Evolutionary conservation across 2,113 vertebrate species (phyloP), one percentile per base, ranked within the genome.

Genomic region (Rhadina sibilatrix): DNA sequence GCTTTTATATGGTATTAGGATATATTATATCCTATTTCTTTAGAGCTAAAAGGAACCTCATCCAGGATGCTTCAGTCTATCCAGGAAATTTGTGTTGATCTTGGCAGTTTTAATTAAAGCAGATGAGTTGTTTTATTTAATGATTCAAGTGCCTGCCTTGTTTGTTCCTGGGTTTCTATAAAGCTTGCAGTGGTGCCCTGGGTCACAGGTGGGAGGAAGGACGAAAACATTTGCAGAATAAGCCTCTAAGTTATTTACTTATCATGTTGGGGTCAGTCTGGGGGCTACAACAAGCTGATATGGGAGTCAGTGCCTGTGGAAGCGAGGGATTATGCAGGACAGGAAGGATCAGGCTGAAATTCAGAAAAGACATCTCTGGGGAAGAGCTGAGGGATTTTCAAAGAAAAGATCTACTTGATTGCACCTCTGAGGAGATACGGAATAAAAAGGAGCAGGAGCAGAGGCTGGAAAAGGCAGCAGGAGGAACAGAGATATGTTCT

Each of bases 401-500:
- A 70, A 28, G 30, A n/a, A 47, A 81, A 47, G 50, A 8, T 57
- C 31, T 28, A 15, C 38, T 44, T 46, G 53, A 50, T 10, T 5
- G 18, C 14, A 8, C 12, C 8, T 80, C 18, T 63, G 75, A 60
- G 40, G 53, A 74, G 31, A 40, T 27, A 5, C 4, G 25, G 7
- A 57, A 22, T 59, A 14, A 27, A 76, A 66, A 61, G 38, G 38
- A 86, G 35, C 57, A 50, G 47, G n/a, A 74, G 47, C 19, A 68
- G 59, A 72, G 37, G 49, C 44, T 79, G 47, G 61, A 42, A 63
- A 25, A 7, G 38, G 56, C 63, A 87, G 33, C 40, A 77, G 30
- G 33, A 88, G 10, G 28, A 76, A 12, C 27, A 9, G 5, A 52
- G 40, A 2, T 0, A 0, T 24, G 40, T 40, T 53, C 15, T 65